Conservation (phyloP, 2,888 invertebrate species). For the Ormyrus rosae region DNA sequence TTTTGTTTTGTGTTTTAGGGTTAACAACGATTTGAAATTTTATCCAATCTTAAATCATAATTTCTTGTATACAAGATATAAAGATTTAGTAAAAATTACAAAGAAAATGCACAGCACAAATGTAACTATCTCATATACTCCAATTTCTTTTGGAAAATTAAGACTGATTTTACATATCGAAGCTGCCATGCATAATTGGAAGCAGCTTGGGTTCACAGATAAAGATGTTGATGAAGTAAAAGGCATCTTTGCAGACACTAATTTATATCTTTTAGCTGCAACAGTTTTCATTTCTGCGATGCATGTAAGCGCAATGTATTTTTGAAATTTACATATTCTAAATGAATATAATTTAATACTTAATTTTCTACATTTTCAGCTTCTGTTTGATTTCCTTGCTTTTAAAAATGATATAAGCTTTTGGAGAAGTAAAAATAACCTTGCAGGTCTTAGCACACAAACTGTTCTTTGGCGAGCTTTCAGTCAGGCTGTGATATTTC, state of each 20-base stretch:
- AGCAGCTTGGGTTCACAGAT: slow-evolving; percentile 89
- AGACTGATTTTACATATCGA: slow-evolving; percentile 87
- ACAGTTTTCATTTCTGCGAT: slow-evolving; percentile 94
- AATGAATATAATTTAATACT: slow-evolving; percentile 5
- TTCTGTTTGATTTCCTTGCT: slow-evolving; percentile 96
- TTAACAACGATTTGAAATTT: slow-evolving; percentile 76
- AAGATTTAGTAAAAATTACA: slow-evolving; percentile 84
- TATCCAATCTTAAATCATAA: slow-evolving; percentile 91
- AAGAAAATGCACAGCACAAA: slow-evolving; percentile 80
- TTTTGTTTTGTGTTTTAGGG: slow-evolving; percentile 69
- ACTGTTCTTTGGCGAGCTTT: slow-evolving; percentile 96
- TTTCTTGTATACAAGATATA: slow-evolving; percentile 86
- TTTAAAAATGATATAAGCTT: slow-evolving; percentile 98
- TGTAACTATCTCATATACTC: slow-evolving; percentile 84
- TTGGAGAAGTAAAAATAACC: slow-evolving; percentile 90
- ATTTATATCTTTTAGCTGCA: slow-evolving; percentile 91
- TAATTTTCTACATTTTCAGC: slow-evolving; percentile 78
- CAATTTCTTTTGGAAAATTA: slow-evolving; percentile 87
- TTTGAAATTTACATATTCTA: slow-evolving; percentile 4
- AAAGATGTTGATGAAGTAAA: slow-evolving; percentile 98
- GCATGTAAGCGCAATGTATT: slow-evolving; percentile 84
- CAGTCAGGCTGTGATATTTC: slow-evolving; percentile 92
- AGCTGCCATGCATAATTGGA: slow-evolving; percentile 83
- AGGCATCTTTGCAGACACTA: slow-evolving; percentile 96
- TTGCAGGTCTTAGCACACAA: slow-evolving; percentile 92